phyloP scores from a whole-genome alignment of 35 echinoderm and acorn worm species.

The Acanthaster planci region DNA sequence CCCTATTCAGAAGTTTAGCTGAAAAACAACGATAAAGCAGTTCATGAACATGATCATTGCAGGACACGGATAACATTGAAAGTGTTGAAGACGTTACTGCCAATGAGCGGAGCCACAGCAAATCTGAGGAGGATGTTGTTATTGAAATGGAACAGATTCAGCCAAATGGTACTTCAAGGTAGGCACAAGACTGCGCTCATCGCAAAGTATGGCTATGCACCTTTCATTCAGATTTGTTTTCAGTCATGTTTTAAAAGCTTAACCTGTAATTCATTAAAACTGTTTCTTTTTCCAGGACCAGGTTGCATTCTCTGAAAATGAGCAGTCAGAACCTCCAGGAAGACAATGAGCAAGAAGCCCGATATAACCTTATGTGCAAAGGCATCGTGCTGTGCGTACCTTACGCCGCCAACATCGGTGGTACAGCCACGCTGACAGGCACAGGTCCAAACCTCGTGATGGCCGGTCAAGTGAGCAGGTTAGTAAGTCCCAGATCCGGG shows the following conservation, averaged over 20 bases:
- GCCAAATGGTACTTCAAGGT: not conserved
- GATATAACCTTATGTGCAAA: constrained; percentile 60
- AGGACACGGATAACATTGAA: no score
- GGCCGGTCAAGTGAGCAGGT: constrained; percentile 73
- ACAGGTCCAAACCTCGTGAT: constrained; percentile 89
- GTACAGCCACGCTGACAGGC: constrained; percentile 84
- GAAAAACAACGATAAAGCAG: not conserved
- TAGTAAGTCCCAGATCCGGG: not conserved
- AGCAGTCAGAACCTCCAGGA: not conserved
- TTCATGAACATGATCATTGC: no score
- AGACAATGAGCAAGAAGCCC: not conserved
- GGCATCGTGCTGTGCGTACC: constrained; percentile 74
- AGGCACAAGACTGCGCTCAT: not conserved
- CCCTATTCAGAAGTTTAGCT: no score
- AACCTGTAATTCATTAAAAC: no score
- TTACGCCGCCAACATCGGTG: constrained; percentile 95
- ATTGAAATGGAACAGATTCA: not conserved
- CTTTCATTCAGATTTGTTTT: no score
- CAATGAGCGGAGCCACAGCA: not conserved
- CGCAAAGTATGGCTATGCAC: no score
- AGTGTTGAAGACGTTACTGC: not conserved
- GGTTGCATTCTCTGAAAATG: not conserved
- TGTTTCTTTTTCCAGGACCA: not conserved
- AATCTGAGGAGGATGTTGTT: not conserved
- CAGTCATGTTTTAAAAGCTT: no score